These are phyloP conservation scores for Galleria mellonella DNA, from an alignment of 1,140 invertebrate genomes.

Conservation along the genomic window DNA sequence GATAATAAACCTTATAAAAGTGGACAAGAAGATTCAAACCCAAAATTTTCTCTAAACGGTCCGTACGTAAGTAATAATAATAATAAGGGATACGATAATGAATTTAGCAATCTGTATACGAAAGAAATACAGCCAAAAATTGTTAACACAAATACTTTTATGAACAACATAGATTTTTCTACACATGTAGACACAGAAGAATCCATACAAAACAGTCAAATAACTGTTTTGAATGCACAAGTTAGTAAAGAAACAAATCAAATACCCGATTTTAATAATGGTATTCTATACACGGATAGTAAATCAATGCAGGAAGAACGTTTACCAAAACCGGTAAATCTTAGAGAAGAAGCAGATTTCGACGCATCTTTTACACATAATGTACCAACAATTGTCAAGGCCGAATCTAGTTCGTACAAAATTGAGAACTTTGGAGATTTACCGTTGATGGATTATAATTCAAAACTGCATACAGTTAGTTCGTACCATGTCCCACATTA, in stretches of 20 bases:
- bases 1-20: background rate
- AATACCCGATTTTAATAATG: background rate
- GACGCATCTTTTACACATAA: slow-evolving; percentile 46
- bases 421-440: slow-evolving; percentile 45
- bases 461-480: slow-evolving; percentile 48
- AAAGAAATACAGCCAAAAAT: background rate
- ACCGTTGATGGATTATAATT: slow-evolving; percentile 55
- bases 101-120: background rate
- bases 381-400: slow-evolving; percentile 34
- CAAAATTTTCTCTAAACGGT: slow-evolving; percentile 14
- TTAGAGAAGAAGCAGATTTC: slow-evolving; percentile 35
- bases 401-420: slow-evolving; percentile 31
- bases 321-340: slow-evolving; percentile 40
- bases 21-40: background rate
- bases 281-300: slow-evolving; percentile 19
- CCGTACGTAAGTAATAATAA: slow-evolving; percentile 8
- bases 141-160: background rate
- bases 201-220: slow-evolving; percentile 13
- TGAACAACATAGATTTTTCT: slow-evolving; percentile 4
- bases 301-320: slow-evolving; percentile 31
- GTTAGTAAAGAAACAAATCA: background rate
- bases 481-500: slow-evolving; percentile 64
- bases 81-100: slow-evolving; percentile 2
- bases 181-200: slow-evolving; percentile 18
- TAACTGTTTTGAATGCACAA: slow-evolving; percentile 20